These are phyloP conservation scores for Phallusia fumigata DNA, from an alignment of 23 tunicate genomes.

Conservation along the genomic window DNA sequence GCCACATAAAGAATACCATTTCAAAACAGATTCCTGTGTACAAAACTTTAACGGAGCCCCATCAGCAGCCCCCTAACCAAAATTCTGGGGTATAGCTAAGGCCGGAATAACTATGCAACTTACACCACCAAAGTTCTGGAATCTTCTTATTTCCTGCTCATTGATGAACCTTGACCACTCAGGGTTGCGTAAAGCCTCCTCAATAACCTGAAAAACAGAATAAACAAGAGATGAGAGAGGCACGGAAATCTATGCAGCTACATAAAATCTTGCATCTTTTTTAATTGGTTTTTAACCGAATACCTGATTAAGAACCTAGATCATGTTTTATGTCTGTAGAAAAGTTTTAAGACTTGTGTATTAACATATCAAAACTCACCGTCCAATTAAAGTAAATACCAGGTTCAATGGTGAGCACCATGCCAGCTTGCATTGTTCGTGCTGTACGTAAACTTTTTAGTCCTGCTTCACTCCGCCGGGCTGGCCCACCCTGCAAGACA, in stretches of 20 bases:
- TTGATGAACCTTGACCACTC: conserved; percentile 58
- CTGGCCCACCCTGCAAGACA: conserved; percentile 62
- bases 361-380: conserved; percentile 26
- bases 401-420: conserved; percentile 95
- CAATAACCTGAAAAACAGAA: conserved; percentile 45
- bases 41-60: no score
- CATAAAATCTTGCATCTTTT: no score
- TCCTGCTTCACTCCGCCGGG: conserved; percentile 67
- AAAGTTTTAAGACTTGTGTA: no score
- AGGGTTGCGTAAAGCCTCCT: conserved; percentile 79
- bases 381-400: conserved; percentile 96
- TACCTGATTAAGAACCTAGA: no score
- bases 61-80: no score
- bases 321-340: no score
- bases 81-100: no score
- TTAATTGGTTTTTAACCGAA: no score
- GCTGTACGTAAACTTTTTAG: conserved; percentile 83
- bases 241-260: no score
- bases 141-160: conserved; percentile 66
- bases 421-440: conserved; percentile 70
- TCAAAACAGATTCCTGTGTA: not conserved
- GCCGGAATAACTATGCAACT: not conserved
- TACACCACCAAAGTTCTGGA: conserved; percentile 90
- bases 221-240: not conserved
- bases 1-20: no score